Evolutionary conservation across 2,888 invertebrate species (phyloP).

Genomic region (Neocrepidodera transversa): DNA sequence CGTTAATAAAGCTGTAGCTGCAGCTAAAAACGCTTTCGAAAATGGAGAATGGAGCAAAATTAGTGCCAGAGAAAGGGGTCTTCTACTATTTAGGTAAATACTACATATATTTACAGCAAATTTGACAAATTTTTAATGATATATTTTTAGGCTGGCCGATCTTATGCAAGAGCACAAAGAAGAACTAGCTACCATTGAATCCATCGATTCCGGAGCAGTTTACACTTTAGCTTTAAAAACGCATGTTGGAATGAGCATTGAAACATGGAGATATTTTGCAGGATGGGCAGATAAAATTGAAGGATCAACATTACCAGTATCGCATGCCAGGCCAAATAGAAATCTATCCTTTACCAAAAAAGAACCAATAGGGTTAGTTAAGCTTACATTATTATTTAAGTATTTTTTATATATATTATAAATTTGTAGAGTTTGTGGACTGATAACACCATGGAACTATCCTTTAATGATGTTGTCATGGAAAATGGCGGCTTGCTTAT

Average conservation of each 20-base stretch:
- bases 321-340: conserved; percentile 88
- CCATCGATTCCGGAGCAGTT: conserved; percentile 94
- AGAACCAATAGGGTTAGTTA: conserved; percentile 84
- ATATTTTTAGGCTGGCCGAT: conserved; percentile 77
- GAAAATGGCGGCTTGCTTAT: conserved; percentile 98
- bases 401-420: background rate
- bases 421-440: conserved; percentile 78
- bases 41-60: conserved; percentile 94
- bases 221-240: conserved; percentile 96
- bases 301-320: conserved; percentile 90
- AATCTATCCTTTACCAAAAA: conserved; percentile 88
- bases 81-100: conserved; percentile 78
- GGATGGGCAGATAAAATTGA: conserved; percentile 98
- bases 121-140: background rate
- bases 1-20: conserved; percentile 86
- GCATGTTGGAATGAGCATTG: conserved; percentile 97
- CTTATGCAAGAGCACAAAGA: conserved; percentile 94
- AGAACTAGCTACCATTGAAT: conserved; percentile 93
- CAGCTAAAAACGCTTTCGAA: conserved; percentile 87
- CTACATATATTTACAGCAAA: too few relatives aligned
- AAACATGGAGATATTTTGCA: conserved; percentile 95
- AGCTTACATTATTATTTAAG: background rate
- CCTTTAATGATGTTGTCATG: conserved; percentile 98
- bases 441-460: conserved; percentile 98
- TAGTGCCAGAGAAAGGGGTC: conserved; percentile 89